Evolutionary conservation across 1,140 invertebrate species (phyloP).

Genomic region (Doryteuthis pealeii): DNA sequence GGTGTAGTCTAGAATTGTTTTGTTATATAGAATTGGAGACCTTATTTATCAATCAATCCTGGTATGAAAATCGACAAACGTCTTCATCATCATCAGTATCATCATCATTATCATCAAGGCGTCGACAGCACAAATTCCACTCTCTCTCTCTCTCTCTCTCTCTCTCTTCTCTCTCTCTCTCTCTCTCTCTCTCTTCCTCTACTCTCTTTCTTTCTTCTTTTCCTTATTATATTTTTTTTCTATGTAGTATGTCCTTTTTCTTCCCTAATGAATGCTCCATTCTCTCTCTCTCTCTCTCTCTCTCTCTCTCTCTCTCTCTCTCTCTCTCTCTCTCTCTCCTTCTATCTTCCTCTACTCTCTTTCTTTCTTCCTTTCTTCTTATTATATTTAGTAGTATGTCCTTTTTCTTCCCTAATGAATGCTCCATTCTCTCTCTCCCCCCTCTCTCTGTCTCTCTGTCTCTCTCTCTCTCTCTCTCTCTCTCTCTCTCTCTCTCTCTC

Average conservation of each 20-base stretch:
- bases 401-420: too few relatives aligned
- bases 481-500: constrained; percentile 10
- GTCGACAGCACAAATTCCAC: too few relatives aligned
- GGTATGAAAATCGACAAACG: not conserved
- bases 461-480: constrained; percentile 14
- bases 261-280: too few relatives aligned
- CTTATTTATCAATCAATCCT: too few relatives aligned
- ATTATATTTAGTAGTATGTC: too few relatives aligned
- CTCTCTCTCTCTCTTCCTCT: not conserved
- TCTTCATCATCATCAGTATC: not conserved
- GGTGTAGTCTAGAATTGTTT: not conserved
- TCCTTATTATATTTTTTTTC: not conserved
- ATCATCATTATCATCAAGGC: too few relatives aligned
- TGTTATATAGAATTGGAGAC: too few relatives aligned
- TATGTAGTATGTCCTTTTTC: too few relatives aligned
- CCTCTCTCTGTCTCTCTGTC: constrained; percentile 19
- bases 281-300: not conserved
- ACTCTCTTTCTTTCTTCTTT: not conserved
- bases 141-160: not conserved
- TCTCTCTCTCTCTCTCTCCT: constrained; percentile 13
- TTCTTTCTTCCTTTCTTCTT: not conserved
- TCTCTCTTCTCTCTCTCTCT: not conserved
- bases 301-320: constrained; percentile 10
- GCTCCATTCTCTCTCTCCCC: too few relatives aligned
- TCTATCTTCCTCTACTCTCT: not conserved